Evolutionary conservation across 2,888 invertebrate species (phyloP), one percentile per base, ranked within the genome.

Genomic region (Dastarcus helophoroides): DNA sequence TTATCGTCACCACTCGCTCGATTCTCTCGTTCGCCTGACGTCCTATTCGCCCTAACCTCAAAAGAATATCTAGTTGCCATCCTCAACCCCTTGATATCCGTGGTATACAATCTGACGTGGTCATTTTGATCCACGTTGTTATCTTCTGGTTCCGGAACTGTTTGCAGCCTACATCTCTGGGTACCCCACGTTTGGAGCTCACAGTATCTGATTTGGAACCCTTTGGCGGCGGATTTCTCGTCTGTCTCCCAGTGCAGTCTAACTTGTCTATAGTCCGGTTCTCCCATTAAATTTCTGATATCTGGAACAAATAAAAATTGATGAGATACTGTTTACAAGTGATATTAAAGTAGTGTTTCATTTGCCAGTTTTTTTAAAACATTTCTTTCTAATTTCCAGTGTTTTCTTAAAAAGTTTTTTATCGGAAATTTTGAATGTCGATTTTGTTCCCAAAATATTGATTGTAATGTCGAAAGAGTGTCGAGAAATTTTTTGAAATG

Each of bases 11-110:
- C 61, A 37, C 64, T 60, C 11, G 63, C 53, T 31, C 67, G 41
- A 37, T 58, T 53, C 44, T 60, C 64, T 53, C 60, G 39, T 53
- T 49, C 51, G 7, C 52, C 47, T 52, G 54, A 37, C 67, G 68
- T 63, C 10, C 65, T 64, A 42, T 67, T 69, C 25, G 67, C 59
- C 44, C 65, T 63, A 17, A 70, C 62, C 62, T 82, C 78, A 53
- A 84, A 79, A 27, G 81, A 79, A 54, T 85, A 85, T 22, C 78
- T 80, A 26, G 84, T 84, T 28, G 83, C 79, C 83, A 84, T 83
- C 33, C 83, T 67, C 30, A 85, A 65, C 29, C 81, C 82, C 14
- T 70, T 69, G 35, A 81, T 69, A 28, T 73, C 69, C 0, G 75
- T 66, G 17, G 68, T 65, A 54, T 72, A 80, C 29, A 60, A 58